Evolutionary conservation across 1,140 invertebrate species (phyloP).

Genomic region (Heliconius hewitsoni): DNA sequence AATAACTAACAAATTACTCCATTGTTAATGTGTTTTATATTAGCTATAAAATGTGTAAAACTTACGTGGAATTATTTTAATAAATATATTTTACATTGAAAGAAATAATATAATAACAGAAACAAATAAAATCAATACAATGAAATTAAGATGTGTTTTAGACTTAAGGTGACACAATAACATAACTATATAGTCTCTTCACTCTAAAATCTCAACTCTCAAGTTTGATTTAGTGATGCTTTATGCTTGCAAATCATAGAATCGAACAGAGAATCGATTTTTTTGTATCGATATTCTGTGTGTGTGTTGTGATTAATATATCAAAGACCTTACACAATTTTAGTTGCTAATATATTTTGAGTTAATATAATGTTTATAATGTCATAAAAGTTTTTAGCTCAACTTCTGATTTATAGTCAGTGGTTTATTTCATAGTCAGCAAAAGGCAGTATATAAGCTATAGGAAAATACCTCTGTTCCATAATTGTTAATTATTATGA

Average conservation of each 20-base stretch:
- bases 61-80: background rate
- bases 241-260: background rate
- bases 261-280: background rate
- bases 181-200: background rate
- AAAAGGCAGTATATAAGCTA: too few relatives aligned
- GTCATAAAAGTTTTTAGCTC: too few relatives aligned
- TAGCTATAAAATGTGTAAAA: background rate
- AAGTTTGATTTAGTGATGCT: background rate
- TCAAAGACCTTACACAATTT: too few relatives aligned
- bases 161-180: background rate
- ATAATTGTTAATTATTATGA: too few relatives aligned
- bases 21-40: background rate
- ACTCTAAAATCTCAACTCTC: background rate
- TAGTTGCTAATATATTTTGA: too few relatives aligned
- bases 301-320: too few relatives aligned
- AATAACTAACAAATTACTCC: background rate
- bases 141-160: background rate
- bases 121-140: slow-evolving; percentile 10
- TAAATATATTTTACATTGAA: background rate
- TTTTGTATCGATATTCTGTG: background rate
- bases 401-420: too few relatives aligned
- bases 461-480: too few relatives aligned
- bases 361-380: too few relatives aligned
- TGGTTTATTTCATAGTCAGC: too few relatives aligned
- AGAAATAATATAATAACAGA: background rate